Evolutionary conservation across 1,140 invertebrate genomes (phyloP).

Genomic region (Psilanteris sp.): DNA sequence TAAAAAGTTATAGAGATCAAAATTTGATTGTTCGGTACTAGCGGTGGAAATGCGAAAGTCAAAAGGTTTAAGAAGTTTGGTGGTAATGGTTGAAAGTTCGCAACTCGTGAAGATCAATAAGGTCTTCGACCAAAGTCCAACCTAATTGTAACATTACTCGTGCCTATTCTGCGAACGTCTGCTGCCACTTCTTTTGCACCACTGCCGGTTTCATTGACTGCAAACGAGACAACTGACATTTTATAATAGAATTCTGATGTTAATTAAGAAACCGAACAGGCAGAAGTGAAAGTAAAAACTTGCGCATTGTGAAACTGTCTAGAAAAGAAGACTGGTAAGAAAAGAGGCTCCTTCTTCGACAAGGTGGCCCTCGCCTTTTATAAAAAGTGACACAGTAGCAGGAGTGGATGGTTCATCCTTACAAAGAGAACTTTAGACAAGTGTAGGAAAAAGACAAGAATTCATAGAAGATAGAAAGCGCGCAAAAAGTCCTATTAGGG

Average conservation of each 20-base stretch:
- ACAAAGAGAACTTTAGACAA: conserved; percentile 55
- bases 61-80: conserved; percentile 64
- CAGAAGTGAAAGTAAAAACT: conserved; percentile 49
- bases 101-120: conserved; percentile 65
- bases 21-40: conserved; percentile 59
- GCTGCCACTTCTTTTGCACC: conserved; percentile 13
- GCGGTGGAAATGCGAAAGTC: conserved; percentile 51
- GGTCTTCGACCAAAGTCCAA: conserved; percentile 68
- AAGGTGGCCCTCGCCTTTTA: conserved; percentile 55
- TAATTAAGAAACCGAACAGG: conserved; percentile 54
- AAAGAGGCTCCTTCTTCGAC: conserved; percentile 54
- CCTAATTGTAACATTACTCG: conserved; percentile 61
- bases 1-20: conserved; percentile 64
- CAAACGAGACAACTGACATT: conserved; percentile 48
- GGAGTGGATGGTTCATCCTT: conserved; percentile 61
- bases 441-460: conserved; percentile 50
- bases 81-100: conserved; percentile 58
- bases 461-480: conserved; percentile 41
- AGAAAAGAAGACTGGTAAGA: conserved; percentile 46
- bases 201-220: conserved; percentile 25
- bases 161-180: conserved; percentile 32
- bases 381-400: conserved; percentile 65
- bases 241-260: conserved; percentile 59
- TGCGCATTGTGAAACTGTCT: conserved; percentile 54
- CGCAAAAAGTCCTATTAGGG: conserved; percentile 36